These are phyloP conservation scores for Megalops cyprinoides DNA, from an alignment of 2,797 vertebrate genomes.

Conservation along the genomic window DNA sequence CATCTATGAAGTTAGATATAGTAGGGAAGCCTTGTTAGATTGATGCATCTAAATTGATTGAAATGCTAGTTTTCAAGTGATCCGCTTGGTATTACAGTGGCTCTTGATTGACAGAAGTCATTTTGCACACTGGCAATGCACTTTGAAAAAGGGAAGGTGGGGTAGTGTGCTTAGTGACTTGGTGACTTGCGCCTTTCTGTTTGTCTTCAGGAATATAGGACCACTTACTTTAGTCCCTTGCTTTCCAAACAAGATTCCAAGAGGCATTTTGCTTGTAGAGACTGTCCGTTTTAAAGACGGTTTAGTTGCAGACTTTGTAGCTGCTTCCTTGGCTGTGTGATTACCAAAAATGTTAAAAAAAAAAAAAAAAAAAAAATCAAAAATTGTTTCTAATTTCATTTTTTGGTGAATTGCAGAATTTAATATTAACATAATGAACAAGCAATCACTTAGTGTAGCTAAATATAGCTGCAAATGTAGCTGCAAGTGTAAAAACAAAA, in stretches of 20 bases:
- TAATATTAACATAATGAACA: neutral
- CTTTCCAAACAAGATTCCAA: neutral
- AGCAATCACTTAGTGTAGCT: neutral
- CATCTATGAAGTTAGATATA: neutral
- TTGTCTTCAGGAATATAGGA: neutral
- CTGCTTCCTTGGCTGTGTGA: neutral
- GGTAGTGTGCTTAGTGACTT: neutral
- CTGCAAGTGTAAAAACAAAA: neutral
- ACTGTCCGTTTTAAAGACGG: neutral
- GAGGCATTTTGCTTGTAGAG: neutral
- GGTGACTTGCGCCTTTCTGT: neutral
- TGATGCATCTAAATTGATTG: neutral
- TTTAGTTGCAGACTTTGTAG: neutral
- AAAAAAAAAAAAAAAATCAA: too few species aligned
- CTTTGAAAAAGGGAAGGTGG: neutral
- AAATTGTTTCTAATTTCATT: neutral
- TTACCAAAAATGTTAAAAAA: too few species aligned
- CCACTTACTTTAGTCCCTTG: neutral
- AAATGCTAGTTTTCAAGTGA: slow-evolving; percentile 1
- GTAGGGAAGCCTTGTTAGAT: neutral
- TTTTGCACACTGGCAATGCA: neutral
- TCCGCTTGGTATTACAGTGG: neutral
- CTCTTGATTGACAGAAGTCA: neutral
- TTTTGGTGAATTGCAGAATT: neutral
- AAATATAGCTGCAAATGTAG: neutral